Conservation (phyloP, 2,113 vertebrate species). For the Montifringilla adamsi region DNA sequence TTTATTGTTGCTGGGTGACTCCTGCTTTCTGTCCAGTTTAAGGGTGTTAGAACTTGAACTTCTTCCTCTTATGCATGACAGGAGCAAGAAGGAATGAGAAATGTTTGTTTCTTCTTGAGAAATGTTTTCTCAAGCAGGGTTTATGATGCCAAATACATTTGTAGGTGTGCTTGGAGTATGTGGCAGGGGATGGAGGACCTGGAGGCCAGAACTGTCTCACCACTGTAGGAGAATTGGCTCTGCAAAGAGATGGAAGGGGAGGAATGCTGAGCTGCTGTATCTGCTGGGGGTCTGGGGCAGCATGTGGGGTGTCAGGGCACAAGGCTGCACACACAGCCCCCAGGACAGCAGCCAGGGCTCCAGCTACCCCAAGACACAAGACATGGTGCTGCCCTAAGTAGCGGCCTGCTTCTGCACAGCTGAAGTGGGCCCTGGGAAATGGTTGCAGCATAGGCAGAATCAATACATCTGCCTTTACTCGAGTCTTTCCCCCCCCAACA, state of each 20-base stretch:
- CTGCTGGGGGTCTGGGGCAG: background rate
- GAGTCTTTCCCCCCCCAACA: background rate
- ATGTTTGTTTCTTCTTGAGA: background rate
- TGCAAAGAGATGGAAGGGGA: background rate
- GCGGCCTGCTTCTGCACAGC: background rate
- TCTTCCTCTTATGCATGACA: background rate
- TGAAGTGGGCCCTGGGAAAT: background rate
- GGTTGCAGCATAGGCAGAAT: background rate
- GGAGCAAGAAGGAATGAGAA: background rate
- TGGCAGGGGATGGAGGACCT: background rate
- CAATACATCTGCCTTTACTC: background rate
- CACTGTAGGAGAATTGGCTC: background rate
- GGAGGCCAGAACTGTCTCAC: background rate
- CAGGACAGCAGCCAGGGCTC: background rate
- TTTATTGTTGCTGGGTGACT: background rate
- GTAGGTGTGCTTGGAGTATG: background rate
- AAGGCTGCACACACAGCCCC: background rate
- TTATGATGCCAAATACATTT: background rate
- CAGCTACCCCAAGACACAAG: accelerated
- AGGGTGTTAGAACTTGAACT: background rate
- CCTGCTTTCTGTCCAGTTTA: background rate
- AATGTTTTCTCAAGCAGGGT: background rate
- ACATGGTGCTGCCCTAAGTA: accelerated
- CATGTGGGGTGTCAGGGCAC: accelerated
- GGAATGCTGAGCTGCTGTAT: background rate